Base-by-base conservation (phyloP, 2,797 vertebrate genomes). In the Petrocephalus sullivani region DNA sequence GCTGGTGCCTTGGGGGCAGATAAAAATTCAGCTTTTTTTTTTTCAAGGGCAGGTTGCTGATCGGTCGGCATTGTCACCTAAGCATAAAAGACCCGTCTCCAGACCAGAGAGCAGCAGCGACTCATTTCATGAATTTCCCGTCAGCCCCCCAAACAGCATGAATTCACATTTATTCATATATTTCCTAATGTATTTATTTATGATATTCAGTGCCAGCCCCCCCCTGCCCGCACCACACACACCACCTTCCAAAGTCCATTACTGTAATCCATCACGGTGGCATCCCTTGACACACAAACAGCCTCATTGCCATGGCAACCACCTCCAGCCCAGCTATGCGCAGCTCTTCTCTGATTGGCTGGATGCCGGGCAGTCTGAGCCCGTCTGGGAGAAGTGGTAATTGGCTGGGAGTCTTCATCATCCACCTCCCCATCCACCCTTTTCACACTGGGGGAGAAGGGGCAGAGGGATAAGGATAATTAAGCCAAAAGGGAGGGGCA, bases 221-320 rank as follows among this genome's bases (percentile, higher is more conserved):
- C 91, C n/a, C 57, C 57, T 28, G 28, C 28, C 1, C 16, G 5
- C 57, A n/a, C 53, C 88, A 67, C 64, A 67, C 28, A 90, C 84
- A 89, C 89, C 91, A 51, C 93, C 93, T 91, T 91, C 93, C 94
- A 94, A 88, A 95, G 93, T 94, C 95, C 95, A 96, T 96, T 96
- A 96, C 95, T 94, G 95, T 96, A 96, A 96, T 96, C 96, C 95
- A 96, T 96, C 95, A 96, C 95, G 94, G 94, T 94, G 93, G 95
- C 95, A 96, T 95, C 96, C 95, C 92, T 94, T 94, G 93, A 94
- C 94, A 96, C 95, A 94, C 95, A 95, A 96, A 95, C 95, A 96
- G 95, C 92, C 92, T 93, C 93, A 95, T 96, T 95, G 92, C 95
- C 96, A 96, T 96, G 92, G 95, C 94, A 96, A 96, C 96, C 95